A percentile compares a stretch with the other conserved stretches of the same genome.
Evolutionary conservation across 2,888 invertebrate species (phyloP).

Genomic region (Cactoblastis cactorum): DNA sequence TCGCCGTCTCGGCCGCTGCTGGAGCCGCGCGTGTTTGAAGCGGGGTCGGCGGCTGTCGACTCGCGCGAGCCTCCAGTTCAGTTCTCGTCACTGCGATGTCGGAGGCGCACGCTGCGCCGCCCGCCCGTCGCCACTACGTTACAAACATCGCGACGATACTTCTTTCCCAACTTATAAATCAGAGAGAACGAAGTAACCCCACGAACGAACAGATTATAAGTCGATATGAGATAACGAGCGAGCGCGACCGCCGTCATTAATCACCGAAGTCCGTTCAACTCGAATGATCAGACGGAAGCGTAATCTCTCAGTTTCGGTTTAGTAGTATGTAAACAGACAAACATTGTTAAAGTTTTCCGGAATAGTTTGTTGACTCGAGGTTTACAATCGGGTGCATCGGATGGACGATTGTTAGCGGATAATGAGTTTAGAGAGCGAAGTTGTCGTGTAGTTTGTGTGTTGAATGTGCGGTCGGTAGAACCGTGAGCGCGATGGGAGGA

Average conservation of each 20-base stretch:
- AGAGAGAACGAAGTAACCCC: conserved; percentile 60
- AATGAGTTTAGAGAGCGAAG: conserved; percentile 34
- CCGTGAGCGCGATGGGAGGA: conserved; percentile 41
- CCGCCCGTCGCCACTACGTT: conserved; percentile 44
- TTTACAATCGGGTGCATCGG: conserved; percentile 39
- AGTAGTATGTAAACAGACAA: conserved; percentile 64
- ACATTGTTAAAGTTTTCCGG: conserved; percentile 63
- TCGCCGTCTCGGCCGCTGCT: conserved; percentile 27
- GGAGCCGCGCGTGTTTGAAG: conserved; percentile 22
- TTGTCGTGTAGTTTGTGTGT: conserved; percentile 41
- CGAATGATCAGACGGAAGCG: conserved; percentile 50
- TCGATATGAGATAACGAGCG: conserved; percentile 66
- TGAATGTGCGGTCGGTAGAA: conserved; percentile 48
- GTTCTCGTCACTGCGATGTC: conserved; percentile 66
- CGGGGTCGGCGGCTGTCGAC: background rate
- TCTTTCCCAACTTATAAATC: conserved; percentile 68
- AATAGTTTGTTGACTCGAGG: conserved; percentile 55
- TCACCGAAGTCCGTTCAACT: conserved; percentile 55
- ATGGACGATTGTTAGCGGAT: conserved; percentile 37
- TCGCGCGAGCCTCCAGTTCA: conserved; percentile 38
- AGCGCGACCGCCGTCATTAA: conserved; percentile 58
- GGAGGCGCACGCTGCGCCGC: conserved; percentile 56
- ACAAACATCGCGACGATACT: conserved; percentile 63
- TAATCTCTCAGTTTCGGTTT: conserved; percentile 56
- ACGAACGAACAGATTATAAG: conserved; percentile 65